A percentile compares a stretch with the other conserved stretches of the same genome.
Conservation (phyloP, 2,888 invertebrate genomes). For the Leptopilina drosophilae region DNA sequence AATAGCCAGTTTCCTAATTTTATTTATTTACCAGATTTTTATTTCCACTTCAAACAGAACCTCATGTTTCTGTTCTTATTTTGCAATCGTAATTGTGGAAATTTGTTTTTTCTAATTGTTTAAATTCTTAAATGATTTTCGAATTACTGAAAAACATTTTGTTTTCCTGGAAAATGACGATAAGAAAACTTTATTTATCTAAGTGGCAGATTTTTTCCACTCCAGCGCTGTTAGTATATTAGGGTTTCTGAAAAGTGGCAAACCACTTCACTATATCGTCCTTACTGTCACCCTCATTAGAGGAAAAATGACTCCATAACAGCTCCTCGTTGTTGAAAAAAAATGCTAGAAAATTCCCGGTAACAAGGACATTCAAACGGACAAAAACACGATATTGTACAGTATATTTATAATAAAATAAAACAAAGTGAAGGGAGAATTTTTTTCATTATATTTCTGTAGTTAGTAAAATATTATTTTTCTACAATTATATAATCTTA, state of each 20-base stretch:
- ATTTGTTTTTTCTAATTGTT: no score
- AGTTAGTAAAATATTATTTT: no score
- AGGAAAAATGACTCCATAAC: slow-evolving; percentile 14
- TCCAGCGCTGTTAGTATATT: neutral
- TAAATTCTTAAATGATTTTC: no score
- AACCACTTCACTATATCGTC: slow-evolving; percentile 1
- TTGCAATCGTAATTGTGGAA: no score
- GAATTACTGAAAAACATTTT: neutral
- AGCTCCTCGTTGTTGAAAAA: neutral
- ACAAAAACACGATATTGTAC: neutral
- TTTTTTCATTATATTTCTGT: no score
- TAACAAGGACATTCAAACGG: slow-evolving; percentile 2
- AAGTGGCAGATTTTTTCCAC: slow-evolving; percentile 1
- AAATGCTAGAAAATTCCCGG: neutral
- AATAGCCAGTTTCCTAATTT: no score
- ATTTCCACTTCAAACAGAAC: no score
- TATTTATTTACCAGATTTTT: no score
- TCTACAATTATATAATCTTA: no score
- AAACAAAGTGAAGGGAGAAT: no score
- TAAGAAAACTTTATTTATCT: neutral
- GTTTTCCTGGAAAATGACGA: neutral
- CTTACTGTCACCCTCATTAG: slow-evolving; percentile 15
- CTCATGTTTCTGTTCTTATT: no score
- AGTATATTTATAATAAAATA: no score
- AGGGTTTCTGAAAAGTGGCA: slow-evolving; percentile 3